Evolutionary conservation across 2,797 vertebrate genomes (phyloP).

Genomic region (Uromys caudimaculatus): DNA sequence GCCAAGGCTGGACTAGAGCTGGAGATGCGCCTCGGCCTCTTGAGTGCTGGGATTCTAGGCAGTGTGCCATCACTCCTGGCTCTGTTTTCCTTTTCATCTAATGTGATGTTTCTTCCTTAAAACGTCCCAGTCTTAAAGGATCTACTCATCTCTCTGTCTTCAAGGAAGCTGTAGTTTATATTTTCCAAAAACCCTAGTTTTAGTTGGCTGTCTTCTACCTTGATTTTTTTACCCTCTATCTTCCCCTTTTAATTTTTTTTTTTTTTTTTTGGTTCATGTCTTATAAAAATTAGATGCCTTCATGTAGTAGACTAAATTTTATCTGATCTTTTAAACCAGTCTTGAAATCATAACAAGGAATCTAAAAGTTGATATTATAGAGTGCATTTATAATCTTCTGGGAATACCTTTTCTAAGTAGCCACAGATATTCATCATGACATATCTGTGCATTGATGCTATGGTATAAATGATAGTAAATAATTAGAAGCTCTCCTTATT

Average conservation of each 20-base stretch:
- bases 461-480: neutral
- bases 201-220: neutral
- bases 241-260: neutral
- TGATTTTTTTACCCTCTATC: neutral
- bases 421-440: neutral
- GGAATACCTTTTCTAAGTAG: neutral
- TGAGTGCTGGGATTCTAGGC: neutral
- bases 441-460: neutral
- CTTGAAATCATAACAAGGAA: slow-evolving; percentile 4
- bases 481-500: neutral
- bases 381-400: neutral
- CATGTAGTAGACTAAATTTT: slow-evolving; percentile 6
- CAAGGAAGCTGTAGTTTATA: neutral
- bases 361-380: slow-evolving; percentile 2
- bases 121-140: neutral
- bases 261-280: neutral
- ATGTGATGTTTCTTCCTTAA: neutral
- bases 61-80: neutral
- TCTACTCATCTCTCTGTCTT: neutral
- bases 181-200: neutral
- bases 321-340: neutral
- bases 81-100: neutral
- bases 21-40: neutral
- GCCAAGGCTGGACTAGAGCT: too few relatives aligned
- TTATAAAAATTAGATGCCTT: slow-evolving; percentile 6